phyloP scores from a whole-genome alignment of 2,888 invertebrate species.

The Petrolisthes cinctipes region DNA sequence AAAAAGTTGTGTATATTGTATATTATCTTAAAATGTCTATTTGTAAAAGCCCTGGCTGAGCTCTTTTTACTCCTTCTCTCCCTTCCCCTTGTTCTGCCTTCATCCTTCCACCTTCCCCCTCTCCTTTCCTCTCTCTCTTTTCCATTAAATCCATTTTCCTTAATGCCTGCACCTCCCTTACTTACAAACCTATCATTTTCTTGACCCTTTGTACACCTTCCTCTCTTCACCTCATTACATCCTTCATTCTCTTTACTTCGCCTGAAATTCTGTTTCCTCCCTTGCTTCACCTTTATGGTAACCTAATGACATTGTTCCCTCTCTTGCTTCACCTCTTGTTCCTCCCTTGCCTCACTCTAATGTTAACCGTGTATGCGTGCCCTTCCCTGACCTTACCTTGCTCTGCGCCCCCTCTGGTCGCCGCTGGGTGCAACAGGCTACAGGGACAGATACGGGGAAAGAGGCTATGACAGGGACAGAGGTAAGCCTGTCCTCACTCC shows the following conservation, averaged over 20 bases:
- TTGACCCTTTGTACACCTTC: neutral
- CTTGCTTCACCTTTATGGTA: neutral
- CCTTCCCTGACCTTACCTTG: neutral
- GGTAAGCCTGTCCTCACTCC: conserved; percentile 34
- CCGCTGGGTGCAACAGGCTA: conserved; percentile 43
- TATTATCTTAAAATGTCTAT: too few species aligned
- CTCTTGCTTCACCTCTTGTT: neutral
- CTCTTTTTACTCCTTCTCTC: neutral
- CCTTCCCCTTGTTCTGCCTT: neutral
- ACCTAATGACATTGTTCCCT: neutral
- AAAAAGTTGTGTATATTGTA: too few species aligned
- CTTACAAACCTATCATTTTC: neutral
- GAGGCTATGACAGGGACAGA: conserved; percentile 50
- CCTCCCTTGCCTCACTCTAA: neutral
- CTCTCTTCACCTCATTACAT: neutral
- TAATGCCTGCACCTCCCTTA: neutral
- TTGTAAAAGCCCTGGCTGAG: too few species aligned
- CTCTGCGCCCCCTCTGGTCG: neutral
- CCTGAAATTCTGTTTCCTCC: neutral
- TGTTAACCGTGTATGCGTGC: neutral
- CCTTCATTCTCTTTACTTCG: neutral
- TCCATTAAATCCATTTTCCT: neutral
- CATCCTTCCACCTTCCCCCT: neutral
- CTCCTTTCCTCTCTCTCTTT: neutral
- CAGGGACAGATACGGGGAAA: conserved; percentile 55